Base-by-base conservation (phyloP, 2,888 invertebrate genomes). In the Brachylomia viminalis region DNA sequence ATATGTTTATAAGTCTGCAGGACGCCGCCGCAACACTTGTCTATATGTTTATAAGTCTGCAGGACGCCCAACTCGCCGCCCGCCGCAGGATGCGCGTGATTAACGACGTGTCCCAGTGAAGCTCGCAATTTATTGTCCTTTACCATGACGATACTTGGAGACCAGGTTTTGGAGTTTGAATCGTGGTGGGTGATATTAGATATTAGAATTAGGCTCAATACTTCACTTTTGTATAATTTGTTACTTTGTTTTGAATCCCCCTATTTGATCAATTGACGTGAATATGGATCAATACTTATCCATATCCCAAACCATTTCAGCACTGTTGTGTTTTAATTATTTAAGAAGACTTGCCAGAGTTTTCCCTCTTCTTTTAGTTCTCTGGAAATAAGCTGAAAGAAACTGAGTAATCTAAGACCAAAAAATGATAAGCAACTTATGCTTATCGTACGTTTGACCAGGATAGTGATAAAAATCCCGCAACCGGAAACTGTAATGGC, bases 61-160 rank as follows among this genome's bases (percentile, higher is more conserved):
- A 47, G 45, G 56, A 73, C 80, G 83, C 82, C 87, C 82, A 84
- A 83, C 75, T 77, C 72, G 64, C 82, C 82, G 77, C 81, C 75
- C 79, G 72, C 80, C 75, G 78, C 80, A 62, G 75, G 74, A 68
- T 52, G 79, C 74, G 47, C 72, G 75, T 77, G 75, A 83, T 79
- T 75, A 79, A 77, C 65, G 72, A 78, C 30, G 61, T 59, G 62
- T 75, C 75, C 79, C 70, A 45, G 38, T 52, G 70, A 69, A 33
- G n/a, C 20, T 20, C 33, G 77, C 75, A 49, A 75, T 77, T 79
- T 72, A 79, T 77, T 59, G 56, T 52, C 33, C 11, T 13, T 23
- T 52, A 33, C 33, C 54, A n/a, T 27, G 42, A 13, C 30, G 49
- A 79, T 82, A 56, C 62, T 61, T 33, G 42, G n/a, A 33, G 42